These are phyloP conservation scores for Tapirus terrestris DNA, from an alignment of 2,113 vertebrate species.

Conservation along the genomic window DNA sequence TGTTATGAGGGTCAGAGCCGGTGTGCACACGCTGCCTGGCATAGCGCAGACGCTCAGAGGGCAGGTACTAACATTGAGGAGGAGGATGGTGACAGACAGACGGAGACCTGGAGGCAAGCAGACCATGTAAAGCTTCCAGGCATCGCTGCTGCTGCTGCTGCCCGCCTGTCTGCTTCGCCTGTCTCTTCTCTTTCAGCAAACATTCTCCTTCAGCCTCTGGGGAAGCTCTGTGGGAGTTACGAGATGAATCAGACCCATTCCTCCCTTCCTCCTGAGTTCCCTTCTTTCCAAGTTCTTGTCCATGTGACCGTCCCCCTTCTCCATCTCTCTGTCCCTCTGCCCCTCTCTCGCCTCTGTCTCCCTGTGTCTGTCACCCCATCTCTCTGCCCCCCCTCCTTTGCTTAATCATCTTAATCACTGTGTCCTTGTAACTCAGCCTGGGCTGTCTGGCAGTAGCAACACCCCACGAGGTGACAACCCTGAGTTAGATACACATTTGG, in stretches of 20 bases:
- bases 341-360: background rate
- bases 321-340: background rate
- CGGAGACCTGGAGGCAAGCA: background rate
- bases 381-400: slow-evolving; percentile 15
- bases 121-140: background rate
- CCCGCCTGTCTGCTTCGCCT: background rate
- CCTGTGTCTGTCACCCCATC: slow-evolving; percentile 13
- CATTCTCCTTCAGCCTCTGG: background rate
- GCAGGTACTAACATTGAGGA: background rate
- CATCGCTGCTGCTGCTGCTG: background rate
- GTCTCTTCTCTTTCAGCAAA: slow-evolving; percentile 42
- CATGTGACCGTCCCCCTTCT: background rate
- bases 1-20: background rate
- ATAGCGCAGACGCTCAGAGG: background rate
- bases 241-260: background rate
- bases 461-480: background rate
- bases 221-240: slow-evolving; percentile 5
- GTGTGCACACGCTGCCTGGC: background rate
- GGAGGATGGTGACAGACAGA: background rate
- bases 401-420: slow-evolving; percentile 71
- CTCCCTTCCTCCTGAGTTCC: background rate
- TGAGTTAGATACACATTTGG: background rate
- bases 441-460: slow-evolving; percentile 23
- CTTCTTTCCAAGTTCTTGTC: background rate
- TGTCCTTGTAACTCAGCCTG: slow-evolving; percentile 65